Evolutionary conservation across 2,113 vertebrate species (phyloP), one percentile per base, ranked within the genome.

Genomic region (Vidua macroura): DNA sequence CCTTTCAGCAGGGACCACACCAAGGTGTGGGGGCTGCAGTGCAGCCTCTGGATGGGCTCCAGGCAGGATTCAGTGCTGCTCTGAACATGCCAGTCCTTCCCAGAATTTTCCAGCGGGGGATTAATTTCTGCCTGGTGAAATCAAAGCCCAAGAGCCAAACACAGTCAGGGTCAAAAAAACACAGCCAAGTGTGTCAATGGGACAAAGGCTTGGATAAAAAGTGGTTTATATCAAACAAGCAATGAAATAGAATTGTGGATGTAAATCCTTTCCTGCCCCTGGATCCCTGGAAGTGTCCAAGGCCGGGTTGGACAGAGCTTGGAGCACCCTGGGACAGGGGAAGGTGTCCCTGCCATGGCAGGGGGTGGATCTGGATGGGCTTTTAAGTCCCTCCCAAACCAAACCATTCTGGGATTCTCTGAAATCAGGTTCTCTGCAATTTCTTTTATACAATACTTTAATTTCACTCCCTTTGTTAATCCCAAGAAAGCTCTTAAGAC

Each of bases 361-460:
- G 6, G 41, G 35, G 1, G 11, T 43, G n/a, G 15, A 0, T 5
- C 7, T 5, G 5, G 37, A 6, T n/a, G 33, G 2, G 2, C 0
- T 46, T 52, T 66, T 3, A 44, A 2, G 5, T 31, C 21, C 20
- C 11, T 46, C 4, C 28, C 52, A 44, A 23, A 4, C 15, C 59
- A 46, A 84, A 15, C 21, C n/a, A 46, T 14, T 17, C 21, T 31
- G 22, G 16, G 30, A 30, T 52, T 52, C 52, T 25, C 31, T 39
- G 58, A 51, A 72, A 84, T 39, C 80, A 8, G 17, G 2, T 44
- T 28, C 70, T 69, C 72, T 37, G 66, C 6, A 5, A 41, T 64
- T 68, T 52, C 43, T 63, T 72, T 53, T 18, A 52, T 10, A 46
- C n/a, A 64, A 33, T 11, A 44, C 30, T 60, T 73, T 3, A n/a